Evolutionary conservation across 2,797 vertebrate genomes (phyloP).

Genomic region (Lates japonicus): DNA sequence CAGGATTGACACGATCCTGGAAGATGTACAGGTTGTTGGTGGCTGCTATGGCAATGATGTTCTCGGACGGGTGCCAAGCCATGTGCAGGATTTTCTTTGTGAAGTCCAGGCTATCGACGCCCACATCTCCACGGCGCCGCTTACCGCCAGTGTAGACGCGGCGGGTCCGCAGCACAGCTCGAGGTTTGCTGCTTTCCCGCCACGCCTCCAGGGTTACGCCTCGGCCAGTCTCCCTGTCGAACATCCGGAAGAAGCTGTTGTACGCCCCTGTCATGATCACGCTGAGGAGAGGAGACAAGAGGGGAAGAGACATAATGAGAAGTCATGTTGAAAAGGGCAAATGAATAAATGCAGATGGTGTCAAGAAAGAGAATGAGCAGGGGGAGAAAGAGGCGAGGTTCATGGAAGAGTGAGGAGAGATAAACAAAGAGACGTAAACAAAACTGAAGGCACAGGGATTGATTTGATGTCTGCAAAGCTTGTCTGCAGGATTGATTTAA

Average conservation of each 20-base stretch:
- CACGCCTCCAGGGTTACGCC: constrained; percentile 97
- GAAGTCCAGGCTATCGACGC: constrained; percentile 98
- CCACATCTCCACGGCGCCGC: constrained; percentile 93
- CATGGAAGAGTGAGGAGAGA: background rate
- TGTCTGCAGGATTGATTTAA: constrained; percentile 71
- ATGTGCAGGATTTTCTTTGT: constrained; percentile 99
- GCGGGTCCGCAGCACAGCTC: constrained; percentile 93
- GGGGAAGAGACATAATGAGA: constrained; percentile 3
- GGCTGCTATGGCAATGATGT: constrained; percentile 98
- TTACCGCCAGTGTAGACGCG: constrained; percentile 94
- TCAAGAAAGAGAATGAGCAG: background rate
- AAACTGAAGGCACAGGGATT: constrained; percentile 44
- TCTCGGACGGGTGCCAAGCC: constrained; percentile 98
- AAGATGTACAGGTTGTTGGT: constrained; percentile 99
- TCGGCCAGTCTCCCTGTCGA: constrained; percentile 95
- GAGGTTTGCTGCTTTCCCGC: constrained; percentile 95
- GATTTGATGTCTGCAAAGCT: constrained; percentile 62
- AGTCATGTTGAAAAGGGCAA: background rate
- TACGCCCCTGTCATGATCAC: constrained; percentile 99
- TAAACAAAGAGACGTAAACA: constrained; percentile 14
- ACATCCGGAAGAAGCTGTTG: constrained; percentile 99
- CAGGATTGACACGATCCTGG: constrained; percentile 91
- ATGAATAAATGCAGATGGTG: background rate
- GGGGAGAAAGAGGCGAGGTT: background rate
- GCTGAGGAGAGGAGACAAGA: constrained; percentile 74